phyloP scores from a whole-genome alignment of 1,140 invertebrate species.

The Ips typographus region DNA sequence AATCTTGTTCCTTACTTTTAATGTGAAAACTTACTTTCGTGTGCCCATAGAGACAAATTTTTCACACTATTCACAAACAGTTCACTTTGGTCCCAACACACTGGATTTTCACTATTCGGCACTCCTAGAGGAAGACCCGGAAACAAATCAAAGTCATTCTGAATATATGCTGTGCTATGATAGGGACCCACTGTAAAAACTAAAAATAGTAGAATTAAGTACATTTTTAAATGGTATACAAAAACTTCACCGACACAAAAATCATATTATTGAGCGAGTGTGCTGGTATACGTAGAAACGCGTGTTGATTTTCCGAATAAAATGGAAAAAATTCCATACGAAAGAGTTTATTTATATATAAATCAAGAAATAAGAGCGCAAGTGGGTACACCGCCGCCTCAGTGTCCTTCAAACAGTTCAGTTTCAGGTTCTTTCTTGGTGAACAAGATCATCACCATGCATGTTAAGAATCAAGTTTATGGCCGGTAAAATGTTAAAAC shows the following conservation, averaged over 20 bases:
- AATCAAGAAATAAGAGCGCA: background rate
- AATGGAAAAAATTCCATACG: conserved; percentile 26
- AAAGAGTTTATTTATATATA: conserved; percentile 44
- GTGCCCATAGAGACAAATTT: conserved; percentile 45
- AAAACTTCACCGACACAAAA: background rate
- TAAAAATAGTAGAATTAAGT: background rate
- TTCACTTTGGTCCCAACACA: conserved; percentile 42
- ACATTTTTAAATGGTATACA: conserved; percentile 1
- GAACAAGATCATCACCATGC: background rate
- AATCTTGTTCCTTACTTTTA: background rate
- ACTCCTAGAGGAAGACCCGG: conserved; percentile 41
- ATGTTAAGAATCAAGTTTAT: conserved; percentile 22
- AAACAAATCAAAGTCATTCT: conserved; percentile 39
- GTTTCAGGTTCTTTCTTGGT: background rate
- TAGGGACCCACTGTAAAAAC: background rate
- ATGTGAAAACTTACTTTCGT: conserved; percentile 41
- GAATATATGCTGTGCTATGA: conserved; percentile 10
- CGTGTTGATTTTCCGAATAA: background rate
- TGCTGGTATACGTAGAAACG: background rate
- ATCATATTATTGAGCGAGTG: too few relatives aligned
- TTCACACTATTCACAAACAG: conserved; percentile 42
- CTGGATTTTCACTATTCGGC: conserved; percentile 34
- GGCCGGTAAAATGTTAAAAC: conserved; percentile 5
- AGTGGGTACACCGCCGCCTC: conserved; percentile 6
- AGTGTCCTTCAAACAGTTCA: conserved; percentile 33